Percentiles rank a stretch among this genome's conserved stretches.
These are phyloP conservation scores for Cairina moschata DNA, from an alignment of 2,113 vertebrate genomes.

Conservation along the genomic window DNA sequence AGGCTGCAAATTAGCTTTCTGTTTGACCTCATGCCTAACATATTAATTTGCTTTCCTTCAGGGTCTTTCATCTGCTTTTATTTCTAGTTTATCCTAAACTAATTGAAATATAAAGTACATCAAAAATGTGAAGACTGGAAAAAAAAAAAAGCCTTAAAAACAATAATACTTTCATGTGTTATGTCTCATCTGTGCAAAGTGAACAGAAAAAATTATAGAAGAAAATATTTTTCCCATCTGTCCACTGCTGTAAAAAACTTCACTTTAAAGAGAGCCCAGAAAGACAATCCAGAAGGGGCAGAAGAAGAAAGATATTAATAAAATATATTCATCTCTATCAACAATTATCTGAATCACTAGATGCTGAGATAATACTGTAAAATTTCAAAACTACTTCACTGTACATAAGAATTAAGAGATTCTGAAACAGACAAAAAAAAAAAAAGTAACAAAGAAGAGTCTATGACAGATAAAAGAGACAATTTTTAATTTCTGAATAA, in stretches of 20 bases:
- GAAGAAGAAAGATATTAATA: not conserved
- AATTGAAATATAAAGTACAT: constrained; percentile 1
- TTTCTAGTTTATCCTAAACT: not conserved
- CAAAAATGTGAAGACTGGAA: not conserved
- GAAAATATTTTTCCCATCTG: not conserved
- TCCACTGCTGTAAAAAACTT: not conserved
- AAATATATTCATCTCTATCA: not conserved
- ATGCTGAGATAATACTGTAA: not conserved
- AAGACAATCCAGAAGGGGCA: not conserved
- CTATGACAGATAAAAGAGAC: not conserved
- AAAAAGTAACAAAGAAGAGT: not conserved
- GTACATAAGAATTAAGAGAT: not conserved
- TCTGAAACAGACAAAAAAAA: not conserved
- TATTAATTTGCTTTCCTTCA: constrained; percentile 7
- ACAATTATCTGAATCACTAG: not conserved
- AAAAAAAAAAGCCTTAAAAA: not conserved
- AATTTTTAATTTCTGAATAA: not conserved
- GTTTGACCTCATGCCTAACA: constrained; percentile 13
- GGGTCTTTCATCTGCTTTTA: not conserved
- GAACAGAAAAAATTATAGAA: not conserved
- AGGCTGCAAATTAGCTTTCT: not conserved
- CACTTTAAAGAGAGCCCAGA: not conserved
- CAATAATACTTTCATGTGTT: not conserved
- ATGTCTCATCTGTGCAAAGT: not conserved
- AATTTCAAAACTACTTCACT: not conserved